These are phyloP conservation scores for Portunus trituberculatus DNA, from an alignment of 1,140 invertebrate species.

Conservation along the genomic window DNA sequence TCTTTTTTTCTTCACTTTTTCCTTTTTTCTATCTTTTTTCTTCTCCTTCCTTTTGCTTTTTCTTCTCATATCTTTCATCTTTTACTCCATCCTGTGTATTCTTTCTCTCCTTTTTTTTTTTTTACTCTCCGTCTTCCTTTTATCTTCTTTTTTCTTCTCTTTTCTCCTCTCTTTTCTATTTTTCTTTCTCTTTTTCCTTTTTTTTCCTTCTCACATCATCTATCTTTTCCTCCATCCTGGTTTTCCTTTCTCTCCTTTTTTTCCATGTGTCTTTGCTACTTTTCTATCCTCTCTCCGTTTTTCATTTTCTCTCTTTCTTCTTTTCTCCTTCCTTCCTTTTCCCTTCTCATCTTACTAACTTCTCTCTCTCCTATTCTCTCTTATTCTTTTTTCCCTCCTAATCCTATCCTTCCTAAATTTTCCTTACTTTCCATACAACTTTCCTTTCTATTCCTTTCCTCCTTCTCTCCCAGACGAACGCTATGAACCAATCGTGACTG, in stretches of 20 bases:
- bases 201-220: background rate
- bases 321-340: background rate
- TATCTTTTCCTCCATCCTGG: background rate
- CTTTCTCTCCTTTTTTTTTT: background rate
- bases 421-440: background rate
- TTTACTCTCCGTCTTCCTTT: background rate
- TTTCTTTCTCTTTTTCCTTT: background rate
- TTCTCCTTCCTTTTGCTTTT: background rate
- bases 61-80: background rate
- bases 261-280: too few species aligned
- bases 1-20: background rate
- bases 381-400: background rate
- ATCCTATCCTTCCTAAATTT: constrained; percentile 69
- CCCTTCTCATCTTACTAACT: background rate
- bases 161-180: background rate
- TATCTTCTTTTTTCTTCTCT: background rate
- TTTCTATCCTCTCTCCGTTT: background rate
- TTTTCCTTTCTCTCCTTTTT: background rate
- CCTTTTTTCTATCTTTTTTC: background rate
- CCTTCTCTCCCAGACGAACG: constrained; percentile 85
- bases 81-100: background rate
- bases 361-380: background rate
- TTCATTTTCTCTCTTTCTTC: background rate
- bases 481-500: constrained; percentile 89
- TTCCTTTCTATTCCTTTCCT: background rate